Base-by-base conservation (phyloP, 2,113 vertebrate species). In the Lampris megalopsis region DNA sequence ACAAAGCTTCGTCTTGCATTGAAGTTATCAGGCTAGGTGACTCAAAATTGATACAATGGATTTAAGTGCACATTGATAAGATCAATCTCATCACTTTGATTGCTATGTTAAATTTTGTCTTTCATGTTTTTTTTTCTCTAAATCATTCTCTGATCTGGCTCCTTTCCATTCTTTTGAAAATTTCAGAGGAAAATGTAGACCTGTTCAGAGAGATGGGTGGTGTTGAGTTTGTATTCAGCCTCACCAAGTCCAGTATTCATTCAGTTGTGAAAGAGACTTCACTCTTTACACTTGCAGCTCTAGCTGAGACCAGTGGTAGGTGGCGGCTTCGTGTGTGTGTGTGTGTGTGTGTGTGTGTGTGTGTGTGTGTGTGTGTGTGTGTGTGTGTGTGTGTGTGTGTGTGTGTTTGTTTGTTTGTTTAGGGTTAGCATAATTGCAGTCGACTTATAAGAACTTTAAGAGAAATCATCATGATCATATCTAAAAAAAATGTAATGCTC, bases 171-270 rank as follows among this genome's bases (percentile, higher is more conserved):
- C 3, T 1, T 56, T 41, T 50, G 1, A 57, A 43, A 47, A n/a
- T 81, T 75, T 71, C 78, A 94, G 92, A 88, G 75, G 87, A 92
- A 48, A 89, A 90, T 78, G 90, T 96, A 11, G 92, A 97, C 89
- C 94, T 97, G 85, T 95, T 99, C 72, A 91, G 88, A 89, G 95
- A 98, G 86, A 96, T 98, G 84, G 97, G 97, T 88, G 97, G 97
- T 63, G 93, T 98, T 82, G 85, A 86, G 42, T 98, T 99, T 92
- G 75, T 98, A 77, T 94, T 92, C 62, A 95, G 95, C 81, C 96
- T 99, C 81, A 95, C 95, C 83, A 97, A 95, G 83, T 96, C 95
- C 56, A 96, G 92, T 65, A 67, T 84, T 80, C 93, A 96, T 80
- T 85, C 92, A 54, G 86, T 95, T 68, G 95, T 99, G 58, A 97